These are phyloP conservation scores for Anaspis maculata DNA, from an alignment of 2,888 invertebrate species.

Conservation along the genomic window DNA sequence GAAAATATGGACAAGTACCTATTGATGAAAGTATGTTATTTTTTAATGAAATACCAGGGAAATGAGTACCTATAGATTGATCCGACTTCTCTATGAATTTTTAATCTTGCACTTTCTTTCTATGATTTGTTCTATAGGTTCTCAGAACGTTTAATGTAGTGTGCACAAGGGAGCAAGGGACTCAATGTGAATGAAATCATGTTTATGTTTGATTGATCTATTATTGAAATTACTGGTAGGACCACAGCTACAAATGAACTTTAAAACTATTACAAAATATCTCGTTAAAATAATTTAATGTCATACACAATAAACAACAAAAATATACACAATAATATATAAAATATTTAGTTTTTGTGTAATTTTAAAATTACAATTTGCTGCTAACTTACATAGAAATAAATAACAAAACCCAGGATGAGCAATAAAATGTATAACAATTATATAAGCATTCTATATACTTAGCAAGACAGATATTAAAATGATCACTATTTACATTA, in stretches of 20 bases:
- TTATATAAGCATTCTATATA: conserved; percentile 19
- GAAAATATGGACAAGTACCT: too few relatives aligned
- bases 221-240: conserved; percentile 38
- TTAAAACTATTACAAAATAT: conserved; percentile 35
- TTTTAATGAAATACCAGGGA: too few relatives aligned
- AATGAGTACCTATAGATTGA: too few relatives aligned
- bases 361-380: conserved; percentile 26
- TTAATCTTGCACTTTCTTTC: too few relatives aligned
- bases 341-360: conserved; percentile 30
- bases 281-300: conserved; percentile 38
- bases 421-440: conserved; percentile 23
- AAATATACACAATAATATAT: conserved; percentile 36
- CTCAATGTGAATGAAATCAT: too few relatives aligned
- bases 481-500: conserved; percentile 30
- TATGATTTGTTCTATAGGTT: too few relatives aligned
- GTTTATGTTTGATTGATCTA: conserved; percentile 18
- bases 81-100: too few relatives aligned
- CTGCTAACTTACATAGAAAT: conserved; percentile 25
- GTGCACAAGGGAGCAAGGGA: too few relatives aligned
- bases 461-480: conserved; percentile 28
- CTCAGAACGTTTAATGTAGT: too few relatives aligned
- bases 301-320: conserved; percentile 32
- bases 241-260: conserved; percentile 38
- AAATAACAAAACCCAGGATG: conserved; percentile 26
- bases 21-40: too few relatives aligned